Conservation (phyloP, 2,797 vertebrate genomes). For the Leptodactylus fallax region DNA sequence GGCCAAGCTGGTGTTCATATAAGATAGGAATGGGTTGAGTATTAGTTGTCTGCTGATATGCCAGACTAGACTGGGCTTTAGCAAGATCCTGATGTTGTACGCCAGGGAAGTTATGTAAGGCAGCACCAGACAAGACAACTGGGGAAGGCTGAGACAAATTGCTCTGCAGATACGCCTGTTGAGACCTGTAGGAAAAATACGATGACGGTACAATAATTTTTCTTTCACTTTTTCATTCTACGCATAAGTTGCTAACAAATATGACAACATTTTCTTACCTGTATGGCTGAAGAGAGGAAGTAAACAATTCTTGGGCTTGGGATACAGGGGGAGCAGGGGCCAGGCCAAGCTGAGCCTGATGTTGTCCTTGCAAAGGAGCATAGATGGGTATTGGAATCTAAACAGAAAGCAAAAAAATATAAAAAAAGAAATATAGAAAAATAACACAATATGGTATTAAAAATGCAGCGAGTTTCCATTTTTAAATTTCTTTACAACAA, state of each 20-base stretch:
- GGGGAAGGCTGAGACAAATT: constrained; percentile 92
- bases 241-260: background rate
- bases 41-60: constrained; percentile 93
- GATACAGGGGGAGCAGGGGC: constrained; percentile 90
- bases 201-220: background rate
- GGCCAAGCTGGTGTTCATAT: constrained; percentile 94
- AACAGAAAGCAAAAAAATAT: background rate
- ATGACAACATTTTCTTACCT: constrained; percentile 77
- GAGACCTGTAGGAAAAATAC: constrained; percentile 85
- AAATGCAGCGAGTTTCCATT: no score
- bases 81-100: constrained; percentile 94
- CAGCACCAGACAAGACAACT: constrained; percentile 93
- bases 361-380: constrained; percentile 94
- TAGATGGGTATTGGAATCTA: constrained; percentile 98
- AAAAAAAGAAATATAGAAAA: background rate
- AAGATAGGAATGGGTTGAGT: constrained; percentile 96
- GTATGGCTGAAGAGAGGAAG: constrained; percentile 92
- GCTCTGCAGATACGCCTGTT: constrained; percentile 98
- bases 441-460: no score
- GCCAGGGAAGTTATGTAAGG: constrained; percentile 92
- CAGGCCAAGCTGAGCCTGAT: constrained; percentile 88
- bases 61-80: constrained; percentile 94
- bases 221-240: background rate
- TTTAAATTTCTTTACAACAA: no score
- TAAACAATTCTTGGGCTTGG: constrained; percentile 95